phyloP scores from a whole-genome alignment of 2,797 vertebrate genomes.

The Dendrocincla tyrannina region DNA sequence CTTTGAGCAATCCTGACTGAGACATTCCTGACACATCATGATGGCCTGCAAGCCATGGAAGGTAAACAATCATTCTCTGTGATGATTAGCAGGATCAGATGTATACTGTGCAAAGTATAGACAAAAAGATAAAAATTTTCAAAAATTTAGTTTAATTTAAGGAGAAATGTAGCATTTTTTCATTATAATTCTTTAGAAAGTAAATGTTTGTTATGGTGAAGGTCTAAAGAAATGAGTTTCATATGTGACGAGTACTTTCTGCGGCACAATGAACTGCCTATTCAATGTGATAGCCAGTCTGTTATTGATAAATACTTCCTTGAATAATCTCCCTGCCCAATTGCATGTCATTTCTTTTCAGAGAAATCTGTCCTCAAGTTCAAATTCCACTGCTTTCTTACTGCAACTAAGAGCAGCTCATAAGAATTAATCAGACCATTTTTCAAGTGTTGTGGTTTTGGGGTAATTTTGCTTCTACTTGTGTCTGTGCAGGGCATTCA shows the following conservation, averaged over 20 bases:
- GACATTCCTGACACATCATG: background rate
- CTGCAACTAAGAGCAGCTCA: background rate
- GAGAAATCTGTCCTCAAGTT: background rate
- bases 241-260: background rate
- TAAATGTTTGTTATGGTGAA: background rate
- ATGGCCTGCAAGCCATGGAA: background rate
- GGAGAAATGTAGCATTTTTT: background rate
- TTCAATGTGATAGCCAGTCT: background rate
- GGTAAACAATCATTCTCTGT: background rate
- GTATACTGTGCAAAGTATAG: background rate
- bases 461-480: background rate
- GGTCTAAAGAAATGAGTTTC: background rate
- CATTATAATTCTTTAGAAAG: background rate
- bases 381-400: background rate
- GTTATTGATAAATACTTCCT: background rate
- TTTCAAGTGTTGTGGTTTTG: background rate
- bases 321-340: background rate
- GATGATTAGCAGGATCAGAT: background rate
- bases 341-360: background rate
- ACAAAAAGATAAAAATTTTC: accelerated
- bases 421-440: background rate
- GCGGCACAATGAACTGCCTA: background rate
- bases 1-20: background rate
- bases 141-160: background rate
- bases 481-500: background rate